Evolutionary conservation across 2,113 vertebrate species (phyloP).

Genomic region (Rana temporaria): DNA sequence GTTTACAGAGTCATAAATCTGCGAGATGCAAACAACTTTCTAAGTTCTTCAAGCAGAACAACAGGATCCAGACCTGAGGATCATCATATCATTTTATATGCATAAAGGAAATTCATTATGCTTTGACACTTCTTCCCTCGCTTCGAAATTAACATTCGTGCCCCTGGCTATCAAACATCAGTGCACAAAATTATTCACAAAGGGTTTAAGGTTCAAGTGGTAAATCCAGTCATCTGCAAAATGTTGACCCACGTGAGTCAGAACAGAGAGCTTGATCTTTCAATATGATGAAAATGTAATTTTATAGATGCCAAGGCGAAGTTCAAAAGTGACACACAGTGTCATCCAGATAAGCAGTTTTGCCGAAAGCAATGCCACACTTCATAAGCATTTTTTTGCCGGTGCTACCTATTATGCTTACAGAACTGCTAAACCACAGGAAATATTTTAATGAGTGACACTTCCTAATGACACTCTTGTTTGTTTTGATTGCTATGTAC

Average conservation of each 20-base stretch:
- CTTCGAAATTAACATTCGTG: constrained; percentile 76
- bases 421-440: constrained; percentile 14
- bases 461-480: constrained; percentile 3
- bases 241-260: constrained; percentile 81
- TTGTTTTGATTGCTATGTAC: not conserved
- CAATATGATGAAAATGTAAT: constrained; percentile 81
- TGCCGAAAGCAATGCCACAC: constrained; percentile 77
- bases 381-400: constrained; percentile 75
- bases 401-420: constrained; percentile 60
- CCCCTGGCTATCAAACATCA: constrained; percentile 79
- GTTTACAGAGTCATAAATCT: constrained; percentile 31
- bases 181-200: constrained; percentile 77
- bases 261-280: constrained; percentile 77
- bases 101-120: constrained; percentile 70
- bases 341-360: constrained; percentile 81
- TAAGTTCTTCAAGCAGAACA: constrained; percentile 58
- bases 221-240: constrained; percentile 81
- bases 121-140: constrained; percentile 69
- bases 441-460: constrained; percentile 35
- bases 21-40: constrained; percentile 56
- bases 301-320: constrained; percentile 80
- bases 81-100: constrained; percentile 68
- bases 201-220: constrained; percentile 78
- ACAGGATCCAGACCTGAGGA: constrained; percentile 59
- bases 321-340: constrained; percentile 79